Evolutionary conservation across 1,140 invertebrate genomes (phyloP), one percentile per base, ranked within the genome.

Genomic region (Latrodectus geometricus): DNA sequence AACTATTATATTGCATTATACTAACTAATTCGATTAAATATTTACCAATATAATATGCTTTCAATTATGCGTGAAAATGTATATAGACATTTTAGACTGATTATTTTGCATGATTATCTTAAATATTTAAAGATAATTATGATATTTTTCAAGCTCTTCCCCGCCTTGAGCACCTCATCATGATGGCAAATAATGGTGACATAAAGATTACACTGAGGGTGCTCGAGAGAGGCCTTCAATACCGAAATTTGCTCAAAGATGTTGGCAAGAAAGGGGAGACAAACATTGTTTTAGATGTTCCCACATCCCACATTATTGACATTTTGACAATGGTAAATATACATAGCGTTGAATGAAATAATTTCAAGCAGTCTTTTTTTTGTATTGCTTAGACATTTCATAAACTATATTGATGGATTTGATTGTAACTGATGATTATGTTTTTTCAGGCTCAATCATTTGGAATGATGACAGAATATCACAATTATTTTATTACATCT

Each of bases 401-500:
- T 17, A 61, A 61, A 8, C n/a, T n/a, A n/a, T n/a, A n/a, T n/a
- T n/a, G n/a, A n/a, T n/a, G n/a, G n/a, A n/a, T n/a, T n/a, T n/a
- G n/a, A n/a, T n/a, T n/a, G n/a, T n/a, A n/a, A 56, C 14, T 14
- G 8, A 9, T 56, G 14, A n/a, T 69, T 69, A 17, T 74, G 7
- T 56, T 61, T 88, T 61, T 73, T 0, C 65, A 89, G 88, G 89
- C 89, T 70, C 81, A 89, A 35, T 77, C 66, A 14, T 86, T 87
- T 72, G 86, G 89, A 76, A 89, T 89, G 89, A 88, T 88, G 88
- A 88, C 88, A 74, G 88, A 88, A 73, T 89, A 89, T 83, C 89
- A 89, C 72, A 89, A 89, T 77, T 89, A 89, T 84, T 88, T 89
- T 77, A 88, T 89, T 48, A 89, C 89, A 61, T 89, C 89, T 75